A percentile compares a stretch with the other conserved stretches of the same genome.
phyloP scores from a whole-genome alignment of 2,888 invertebrate species.

The Leptarthrus brevirostris region DNA sequence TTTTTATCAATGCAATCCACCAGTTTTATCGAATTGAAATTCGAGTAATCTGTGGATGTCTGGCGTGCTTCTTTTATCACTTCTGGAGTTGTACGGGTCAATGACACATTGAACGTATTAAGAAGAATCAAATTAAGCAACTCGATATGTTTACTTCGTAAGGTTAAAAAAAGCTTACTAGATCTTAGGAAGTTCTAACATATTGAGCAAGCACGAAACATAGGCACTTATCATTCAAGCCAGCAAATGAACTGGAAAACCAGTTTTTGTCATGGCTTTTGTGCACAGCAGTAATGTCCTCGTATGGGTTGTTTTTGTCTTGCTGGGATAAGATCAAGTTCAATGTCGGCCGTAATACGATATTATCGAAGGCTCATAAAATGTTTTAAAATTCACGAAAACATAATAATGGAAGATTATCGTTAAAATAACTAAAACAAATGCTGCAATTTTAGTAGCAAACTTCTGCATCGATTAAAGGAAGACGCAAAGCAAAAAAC shows the following conservation, averaged over 20 bases:
- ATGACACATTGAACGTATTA: neutral
- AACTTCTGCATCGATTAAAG: constrained; percentile 29
- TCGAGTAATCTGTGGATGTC: too few relatives aligned
- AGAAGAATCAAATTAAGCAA: constrained; percentile 27
- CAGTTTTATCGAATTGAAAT: too few relatives aligned
- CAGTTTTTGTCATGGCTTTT: constrained; percentile 24
- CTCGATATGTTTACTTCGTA: constrained; percentile 13
- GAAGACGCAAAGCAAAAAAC: too few relatives aligned
- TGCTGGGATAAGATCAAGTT: constrained; percentile 36
- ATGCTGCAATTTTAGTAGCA: constrained; percentile 17
- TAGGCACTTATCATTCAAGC: constrained; percentile 12
- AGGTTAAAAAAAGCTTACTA: neutral
- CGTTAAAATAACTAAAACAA: constrained; percentile 34
- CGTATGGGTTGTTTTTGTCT: neutral
- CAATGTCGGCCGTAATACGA: constrained; percentile 41
- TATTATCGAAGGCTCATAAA: constrained; percentile 33
- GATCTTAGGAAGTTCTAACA: constrained; percentile 21
- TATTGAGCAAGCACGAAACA: neutral
- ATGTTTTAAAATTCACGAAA: constrained; percentile 20
- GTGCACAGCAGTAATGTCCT: constrained; percentile 16
- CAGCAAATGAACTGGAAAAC: constrained; percentile 40
- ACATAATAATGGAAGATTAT: constrained; percentile 43
- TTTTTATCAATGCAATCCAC: too few relatives aligned
- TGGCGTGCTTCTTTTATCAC: too few relatives aligned
- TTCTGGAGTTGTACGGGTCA: too few relatives aligned